Base-by-base conservation (phyloP, 2,113 vertebrate species). In the Phrynosoma platyrhinos region DNA sequence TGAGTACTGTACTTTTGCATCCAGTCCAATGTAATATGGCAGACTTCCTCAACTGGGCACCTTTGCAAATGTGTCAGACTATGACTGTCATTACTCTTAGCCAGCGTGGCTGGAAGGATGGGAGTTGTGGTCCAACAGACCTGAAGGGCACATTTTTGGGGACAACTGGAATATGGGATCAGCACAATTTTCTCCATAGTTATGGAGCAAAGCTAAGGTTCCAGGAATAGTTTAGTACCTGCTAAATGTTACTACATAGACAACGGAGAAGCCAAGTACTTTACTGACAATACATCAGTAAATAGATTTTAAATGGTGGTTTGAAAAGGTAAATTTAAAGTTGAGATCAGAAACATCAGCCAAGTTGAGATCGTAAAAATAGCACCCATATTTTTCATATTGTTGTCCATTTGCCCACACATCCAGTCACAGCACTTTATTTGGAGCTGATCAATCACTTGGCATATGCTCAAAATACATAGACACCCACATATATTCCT, bases 381-480 rank as follows among this genome's bases (percentile, higher is more conserved):
- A 3, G 25, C 6, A 9, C 5, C 42, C 27, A 8, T 1, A 68
- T 12, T 42, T 71, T 14, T 40, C 25, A 69, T 42, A 30, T 14
- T 23, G 3, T 21, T 42, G 36, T 69, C 81, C 12, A 27, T n/a
- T 53, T 8, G 4, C 14, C 23, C 84, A 66, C 18, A 32, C 66
- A 90, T 84, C 81, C 86, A 90, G 91, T 85, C 23, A 16, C 58
- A 82, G 77, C 77, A 53, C 13, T 16, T 64, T 13, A 8, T 30
- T 25, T 36, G 9, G 25, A 90, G 30, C 72, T 79, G 85, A 52
- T 71, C 16, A n/a, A n/a, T 2, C 40, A n/a, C 68, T 66, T 10
- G 58, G 4, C 16, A 18, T 14, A 62, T 62, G 58, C 58, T 62
- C 18, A 18, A 62, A 62, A 4, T 62, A 62, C 18, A 62, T 12